Percentiles rank a stretch among this genome's conserved stretches.
phyloP scores from a whole-genome alignment of 2,797 vertebrate genomes.

The Fringilla coelebs region DNA sequence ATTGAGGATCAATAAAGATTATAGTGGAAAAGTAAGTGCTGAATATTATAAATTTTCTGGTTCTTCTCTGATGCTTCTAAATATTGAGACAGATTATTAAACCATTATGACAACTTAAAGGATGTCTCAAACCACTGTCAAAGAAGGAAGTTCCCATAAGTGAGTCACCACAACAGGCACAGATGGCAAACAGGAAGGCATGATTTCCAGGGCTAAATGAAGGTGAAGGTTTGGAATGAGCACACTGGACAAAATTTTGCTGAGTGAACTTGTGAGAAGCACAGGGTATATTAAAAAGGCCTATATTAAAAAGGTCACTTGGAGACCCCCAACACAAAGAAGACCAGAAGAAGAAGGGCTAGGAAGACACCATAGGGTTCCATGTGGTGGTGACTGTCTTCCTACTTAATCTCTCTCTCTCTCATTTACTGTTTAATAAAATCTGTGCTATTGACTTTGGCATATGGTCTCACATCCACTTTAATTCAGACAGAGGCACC shows the following conservation, averaged over 20 bases:
- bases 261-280: fast-evolving
- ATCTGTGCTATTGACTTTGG: not conserved
- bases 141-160: not conserved
- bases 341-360: not conserved
- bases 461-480: not conserved
- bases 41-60: not conserved
- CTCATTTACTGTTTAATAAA: not conserved
- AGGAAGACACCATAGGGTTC: too few relatives aligned
- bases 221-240: not conserved
- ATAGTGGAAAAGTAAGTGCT: not conserved
- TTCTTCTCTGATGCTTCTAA: not conserved
- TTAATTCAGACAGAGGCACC: not conserved
- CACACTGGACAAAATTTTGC: not conserved
- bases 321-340: not conserved
- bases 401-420: not conserved
- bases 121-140: not conserved
- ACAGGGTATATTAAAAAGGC: not conserved
- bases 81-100: not conserved
- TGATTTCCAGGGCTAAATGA: not conserved
- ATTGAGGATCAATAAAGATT: not conserved
- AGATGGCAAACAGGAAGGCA: not conserved
- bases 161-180: not conserved
- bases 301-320: not conserved
- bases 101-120: not conserved
- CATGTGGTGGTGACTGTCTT: not conserved